Evolutionary conservation across 2,888 invertebrate genomes (phyloP).

Genomic region (Glaucopsyche alexis): DNA sequence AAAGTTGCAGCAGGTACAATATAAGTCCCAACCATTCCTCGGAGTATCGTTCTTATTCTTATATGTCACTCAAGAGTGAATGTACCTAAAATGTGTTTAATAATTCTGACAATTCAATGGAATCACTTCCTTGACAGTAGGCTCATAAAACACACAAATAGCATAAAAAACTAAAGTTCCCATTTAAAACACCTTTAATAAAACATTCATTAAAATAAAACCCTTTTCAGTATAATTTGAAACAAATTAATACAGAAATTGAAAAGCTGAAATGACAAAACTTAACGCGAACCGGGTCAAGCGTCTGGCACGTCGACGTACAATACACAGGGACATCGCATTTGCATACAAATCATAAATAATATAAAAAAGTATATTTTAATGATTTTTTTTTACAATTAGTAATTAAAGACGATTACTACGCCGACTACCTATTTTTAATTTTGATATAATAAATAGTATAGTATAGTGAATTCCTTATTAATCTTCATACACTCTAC

Average conservation of each 20-base stretch:
- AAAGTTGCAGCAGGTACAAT: too few relatives aligned
- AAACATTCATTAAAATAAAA: background rate
- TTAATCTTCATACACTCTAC: too few relatives aligned
- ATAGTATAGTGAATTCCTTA: too few relatives aligned
- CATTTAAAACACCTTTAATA: background rate
- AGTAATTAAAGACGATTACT: too few relatives aligned
- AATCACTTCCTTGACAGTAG: background rate
- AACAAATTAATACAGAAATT: slow-evolving; percentile 20
- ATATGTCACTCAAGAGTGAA: background rate
- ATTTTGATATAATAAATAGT: too few relatives aligned
- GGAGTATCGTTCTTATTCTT: background rate
- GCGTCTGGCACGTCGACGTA: background rate
- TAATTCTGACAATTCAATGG: background rate
- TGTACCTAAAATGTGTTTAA: background rate
- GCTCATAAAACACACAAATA: background rate
- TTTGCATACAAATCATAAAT: too few relatives aligned
- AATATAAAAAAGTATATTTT: too few relatives aligned
- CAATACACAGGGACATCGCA: background rate
- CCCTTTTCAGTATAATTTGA: slow-evolving; percentile 12
- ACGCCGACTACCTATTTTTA: too few relatives aligned
- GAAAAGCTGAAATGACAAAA: slow-evolving; percentile 21
- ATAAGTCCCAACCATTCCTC: too few relatives aligned
- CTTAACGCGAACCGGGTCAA: slow-evolving; percentile 18
- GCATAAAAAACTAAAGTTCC: background rate
- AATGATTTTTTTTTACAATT: too few relatives aligned